phyloP scores from a whole-genome alignment of 2,888 invertebrate species.

The Erebia epiphron region DNA sequence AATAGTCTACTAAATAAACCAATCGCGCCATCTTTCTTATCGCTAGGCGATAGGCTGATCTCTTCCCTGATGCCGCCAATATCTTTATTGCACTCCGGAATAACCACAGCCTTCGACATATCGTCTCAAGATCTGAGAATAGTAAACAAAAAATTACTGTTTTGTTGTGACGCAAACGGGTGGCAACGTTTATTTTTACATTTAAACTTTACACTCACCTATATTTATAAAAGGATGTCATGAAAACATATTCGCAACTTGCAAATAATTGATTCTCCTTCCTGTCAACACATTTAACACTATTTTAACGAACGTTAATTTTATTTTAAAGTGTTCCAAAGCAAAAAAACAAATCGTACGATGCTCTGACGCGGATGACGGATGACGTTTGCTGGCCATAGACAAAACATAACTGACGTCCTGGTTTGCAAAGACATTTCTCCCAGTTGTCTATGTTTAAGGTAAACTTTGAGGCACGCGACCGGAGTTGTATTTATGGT shows the following conservation, averaged over 20 bases:
- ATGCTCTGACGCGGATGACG: constrained; percentile 45
- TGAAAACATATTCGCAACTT: constrained; percentile 61
- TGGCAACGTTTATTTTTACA: constrained; percentile 69
- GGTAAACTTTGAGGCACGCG: neutral
- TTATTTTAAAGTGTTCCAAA: constrained; percentile 51
- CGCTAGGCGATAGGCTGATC: constrained; percentile 64
- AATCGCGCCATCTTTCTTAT: constrained; percentile 70
- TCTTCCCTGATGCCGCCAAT: constrained; percentile 69
- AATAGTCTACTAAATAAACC: constrained; percentile 68
- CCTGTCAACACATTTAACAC: constrained; percentile 52
- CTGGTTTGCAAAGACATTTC: neutral
- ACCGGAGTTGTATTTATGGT: neutral
- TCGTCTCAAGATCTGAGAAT: constrained; percentile 60
- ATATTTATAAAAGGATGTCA: constrained; percentile 53
- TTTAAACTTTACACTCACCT: constrained; percentile 53
- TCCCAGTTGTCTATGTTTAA: neutral
- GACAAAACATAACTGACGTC: neutral
- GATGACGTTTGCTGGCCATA: constrained; percentile 40
- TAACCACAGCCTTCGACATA: constrained; percentile 75
- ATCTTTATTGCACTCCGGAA: constrained; percentile 71
- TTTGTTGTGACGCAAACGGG: constrained; percentile 75
- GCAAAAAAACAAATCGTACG: constrained; percentile 53
- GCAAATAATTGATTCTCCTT: constrained; percentile 1
- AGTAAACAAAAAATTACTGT: constrained; percentile 68
- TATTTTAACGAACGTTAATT: constrained; percentile 44